phyloP scores from a whole-genome alignment of 2,113 vertebrate species.

The Xiphophorus maculatus region DNA sequence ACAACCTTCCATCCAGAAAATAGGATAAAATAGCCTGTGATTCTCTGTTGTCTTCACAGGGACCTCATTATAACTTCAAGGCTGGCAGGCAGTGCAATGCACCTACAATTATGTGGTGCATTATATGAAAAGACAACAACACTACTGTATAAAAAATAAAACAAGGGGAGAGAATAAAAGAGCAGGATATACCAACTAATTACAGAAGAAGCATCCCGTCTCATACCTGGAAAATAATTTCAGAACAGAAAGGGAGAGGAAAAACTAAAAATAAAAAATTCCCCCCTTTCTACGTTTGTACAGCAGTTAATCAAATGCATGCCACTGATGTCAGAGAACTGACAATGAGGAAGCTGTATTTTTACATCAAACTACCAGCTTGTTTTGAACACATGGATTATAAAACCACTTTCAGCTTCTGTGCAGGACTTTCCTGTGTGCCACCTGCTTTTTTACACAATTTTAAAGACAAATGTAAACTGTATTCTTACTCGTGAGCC shows the following conservation, averaged over 20 bases:
- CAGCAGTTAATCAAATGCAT: constrained; percentile 50
- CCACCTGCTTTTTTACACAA: constrained; percentile 4
- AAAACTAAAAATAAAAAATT: constrained; percentile 28
- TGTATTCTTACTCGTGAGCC: not conserved
- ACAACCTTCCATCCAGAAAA: constrained; percentile 61
- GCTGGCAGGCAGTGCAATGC: constrained; percentile 67
- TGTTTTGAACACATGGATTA: not conserved
- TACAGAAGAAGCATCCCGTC: constrained; percentile 65
- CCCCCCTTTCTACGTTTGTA: constrained; percentile 5
- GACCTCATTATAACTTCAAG: constrained; percentile 82
- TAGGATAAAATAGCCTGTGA: constrained; percentile 68
- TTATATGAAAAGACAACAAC: constrained; percentile 61
- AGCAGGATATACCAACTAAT: constrained; percentile 69
- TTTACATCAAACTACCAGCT: constrained; percentile 27
- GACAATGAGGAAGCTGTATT: constrained; percentile 15
- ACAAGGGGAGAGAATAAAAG: constrained; percentile 40
- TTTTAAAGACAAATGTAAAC: constrained; percentile 23
- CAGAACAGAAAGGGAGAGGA: constrained; percentile 54
- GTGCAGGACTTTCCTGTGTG: not conserved
- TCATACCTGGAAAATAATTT: constrained; percentile 57
- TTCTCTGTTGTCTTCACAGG: constrained; percentile 69
- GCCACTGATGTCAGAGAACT: constrained; percentile 46
- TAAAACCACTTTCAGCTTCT: constrained; percentile 3
- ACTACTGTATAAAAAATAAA: accelerated
- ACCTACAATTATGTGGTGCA: constrained; percentile 74